Evolutionary conservation across 2,888 invertebrate genomes (phyloP).

Genomic region (Xanthorhoe designata): DNA sequence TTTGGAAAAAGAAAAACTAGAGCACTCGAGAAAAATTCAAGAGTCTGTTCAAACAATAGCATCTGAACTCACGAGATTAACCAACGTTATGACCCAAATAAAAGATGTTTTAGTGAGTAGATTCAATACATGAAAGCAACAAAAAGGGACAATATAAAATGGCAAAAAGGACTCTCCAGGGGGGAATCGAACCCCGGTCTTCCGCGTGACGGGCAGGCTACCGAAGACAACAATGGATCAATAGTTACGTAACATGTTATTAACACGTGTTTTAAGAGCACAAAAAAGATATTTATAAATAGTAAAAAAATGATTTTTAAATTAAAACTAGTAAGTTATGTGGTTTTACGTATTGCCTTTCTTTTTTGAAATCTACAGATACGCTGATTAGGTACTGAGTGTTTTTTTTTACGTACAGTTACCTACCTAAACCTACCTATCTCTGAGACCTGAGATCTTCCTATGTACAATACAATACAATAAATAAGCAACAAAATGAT

Average conservation of each 20-base stretch:
- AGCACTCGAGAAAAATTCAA: constrained; percentile 52
- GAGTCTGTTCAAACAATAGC: constrained; percentile 58
- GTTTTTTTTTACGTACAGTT: background rate
- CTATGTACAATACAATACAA: too few species aligned
- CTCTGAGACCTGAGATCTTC: too few species aligned
- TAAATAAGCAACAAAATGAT: too few species aligned
- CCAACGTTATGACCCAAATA: constrained; percentile 61
- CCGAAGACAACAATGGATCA: too few species aligned
- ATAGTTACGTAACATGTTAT: background rate
- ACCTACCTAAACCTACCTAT: too few species aligned
- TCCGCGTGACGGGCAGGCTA: too few species aligned
- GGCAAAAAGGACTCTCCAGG: constrained; percentile 10
- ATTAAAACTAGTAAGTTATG: too few species aligned
- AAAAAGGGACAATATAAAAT: background rate
- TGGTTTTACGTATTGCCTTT: too few species aligned
- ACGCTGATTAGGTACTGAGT: background rate
- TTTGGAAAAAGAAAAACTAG: constrained; percentile 60
- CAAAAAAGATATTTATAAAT: too few species aligned
- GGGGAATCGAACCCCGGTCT: too few species aligned
- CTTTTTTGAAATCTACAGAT: background rate
- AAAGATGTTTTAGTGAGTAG: constrained; percentile 59
- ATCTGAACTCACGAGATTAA: constrained; percentile 56
- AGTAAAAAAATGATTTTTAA: too few species aligned
- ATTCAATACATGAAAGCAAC: constrained; percentile 16
- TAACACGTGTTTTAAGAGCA: too few species aligned